Base-by-base conservation (phyloP, 2,113 vertebrate genomes). In the Erpornis zantholeuca region DNA sequence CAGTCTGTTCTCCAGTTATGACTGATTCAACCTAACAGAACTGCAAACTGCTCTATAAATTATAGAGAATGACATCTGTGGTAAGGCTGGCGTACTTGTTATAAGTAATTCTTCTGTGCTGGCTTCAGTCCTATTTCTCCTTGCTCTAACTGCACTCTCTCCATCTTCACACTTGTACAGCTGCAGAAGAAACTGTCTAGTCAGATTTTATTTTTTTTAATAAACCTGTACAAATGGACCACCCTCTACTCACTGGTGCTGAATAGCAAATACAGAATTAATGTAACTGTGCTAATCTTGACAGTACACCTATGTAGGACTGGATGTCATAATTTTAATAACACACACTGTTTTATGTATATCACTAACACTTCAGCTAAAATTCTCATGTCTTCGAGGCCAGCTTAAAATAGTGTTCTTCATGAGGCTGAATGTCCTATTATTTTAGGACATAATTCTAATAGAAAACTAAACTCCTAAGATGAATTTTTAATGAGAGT, bases 41-140 rank as follows among this genome's bases (percentile, higher is more conserved):
- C n/a, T 65, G 50, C 89, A 96, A 87, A 91, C 33, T 85, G 40
- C 49, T 72, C 54, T 65, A 87, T 94, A 71, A 87, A 89, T 96
- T 92, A 92, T 76, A 71, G 65, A 95, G 36, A 56, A 79, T 38
- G 31, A 82, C 91, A 96, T 82, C 65, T 76, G 73, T 82, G 57
- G 33, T 79, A 88, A 68, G n/a, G 60, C 11, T 81, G 29, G 27
- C 35, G 36, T n/a, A n/a, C 38, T 94, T 79, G 40, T n/a, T 61
- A 14, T 9, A 77, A 83, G 28, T 28, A 78, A 44, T 29, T 71
- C 33, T 44, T 59, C 77, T 76, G n/a, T 5, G 1, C 25, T 52
- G 40, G 33, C 44, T 64, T 71, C n/a, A 64, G n/a, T 40, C 24
- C n/a, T 75, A 2, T 47, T 89, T 79, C 63, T 71, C 24, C 61